Evolutionary conservation across 2,797 vertebrate species (phyloP), one percentile per base, ranked within the genome.

Genomic region (Mormyrops boulengeri): DNA sequence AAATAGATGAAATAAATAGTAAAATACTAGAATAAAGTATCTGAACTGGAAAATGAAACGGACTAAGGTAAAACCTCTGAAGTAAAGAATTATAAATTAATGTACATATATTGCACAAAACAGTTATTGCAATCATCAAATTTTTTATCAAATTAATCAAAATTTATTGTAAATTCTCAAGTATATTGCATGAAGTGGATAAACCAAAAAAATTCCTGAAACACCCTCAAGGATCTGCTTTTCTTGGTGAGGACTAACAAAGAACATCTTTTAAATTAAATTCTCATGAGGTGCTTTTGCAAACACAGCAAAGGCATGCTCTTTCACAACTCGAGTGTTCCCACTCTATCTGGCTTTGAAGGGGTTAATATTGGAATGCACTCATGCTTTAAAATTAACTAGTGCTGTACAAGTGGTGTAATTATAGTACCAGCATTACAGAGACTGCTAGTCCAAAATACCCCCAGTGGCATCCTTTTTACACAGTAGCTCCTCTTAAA

Each of bases 381-480:
- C 53, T 9, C 17, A 0, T 38, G 85, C 30, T 88, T 8, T 57
- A 52, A 60, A 88, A 44, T 50, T 19, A 53, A 62, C 52, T 22
- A 30, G 77, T 19, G 47, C 3, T 41, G 41, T 34, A 57, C 50
- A 8, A n/a, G 53, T 50, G 49, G 50, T 84, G 91, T 88, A 88
- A 91, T 69, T 84, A 89, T 88, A 73, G 62, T n/a, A 57, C 41
- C 55, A 4, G 44, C 47, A 41, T 47, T 60, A 55, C 57, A 14
- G 49, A 26, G 4, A n/a, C 57, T 12, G 49, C 30, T 52, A 49
- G 57, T 52, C 80, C 73, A 22, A 86, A 47, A 47, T 22, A 30
- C 12, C 19, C 60, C n/a, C 53, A 73, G 11, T 3, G 49, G 69
- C 55, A 38, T 55, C 53, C 44, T 62, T 84, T 84, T 85, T 66